Percentiles rank a stretch among this genome's conserved stretches.
Evolutionary conservation across 2,113 vertebrate species (phyloP).

Genomic region (Gila orcuttii): DNA sequence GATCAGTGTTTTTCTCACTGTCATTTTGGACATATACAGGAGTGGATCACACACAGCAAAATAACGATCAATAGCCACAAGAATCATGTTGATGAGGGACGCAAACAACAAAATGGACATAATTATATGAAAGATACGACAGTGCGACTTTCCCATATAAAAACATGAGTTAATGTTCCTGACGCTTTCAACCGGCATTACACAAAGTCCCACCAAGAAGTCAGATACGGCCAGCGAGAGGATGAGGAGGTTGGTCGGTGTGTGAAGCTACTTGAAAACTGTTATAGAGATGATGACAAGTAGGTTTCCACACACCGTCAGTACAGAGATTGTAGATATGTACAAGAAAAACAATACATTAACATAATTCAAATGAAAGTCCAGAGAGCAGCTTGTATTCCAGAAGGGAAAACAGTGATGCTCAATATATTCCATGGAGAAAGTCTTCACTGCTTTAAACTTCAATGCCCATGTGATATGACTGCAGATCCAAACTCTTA

Average conservation of each 20-base stretch:
- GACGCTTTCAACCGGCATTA: slow-evolving; percentile 77
- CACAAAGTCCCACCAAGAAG: slow-evolving; percentile 56
- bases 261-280: slow-evolving; percentile 55
- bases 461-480: neutral
- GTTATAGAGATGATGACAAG: slow-evolving; percentile 53
- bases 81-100: slow-evolving; percentile 46
- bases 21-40: slow-evolving; percentile 53
- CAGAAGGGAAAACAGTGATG: neutral
- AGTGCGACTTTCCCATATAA: slow-evolving; percentile 29
- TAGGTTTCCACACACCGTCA: too few relatives aligned
- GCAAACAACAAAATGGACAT: slow-evolving; percentile 14
- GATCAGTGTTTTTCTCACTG: neutral
- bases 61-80: slow-evolving; percentile 55
- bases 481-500: neutral
- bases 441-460: neutral
- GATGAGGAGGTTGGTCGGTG: slow-evolving; percentile 55
- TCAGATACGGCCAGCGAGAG: slow-evolving; percentile 58
- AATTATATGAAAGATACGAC: slow-evolving; percentile 37
- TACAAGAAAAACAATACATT: slow-evolving; percentile 6
- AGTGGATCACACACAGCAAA: slow-evolving; percentile 50
- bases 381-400: slow-evolving; percentile 28
- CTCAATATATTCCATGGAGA: neutral
- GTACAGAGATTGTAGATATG: too few relatives aligned
- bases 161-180: slow-evolving; percentile 40
- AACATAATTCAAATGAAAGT: slow-evolving; percentile 1